Evolutionary conservation across 37 sponge, comb jelly and placozoan genomes (phyloP).

Genomic region (Haliclona indistincta): DNA sequence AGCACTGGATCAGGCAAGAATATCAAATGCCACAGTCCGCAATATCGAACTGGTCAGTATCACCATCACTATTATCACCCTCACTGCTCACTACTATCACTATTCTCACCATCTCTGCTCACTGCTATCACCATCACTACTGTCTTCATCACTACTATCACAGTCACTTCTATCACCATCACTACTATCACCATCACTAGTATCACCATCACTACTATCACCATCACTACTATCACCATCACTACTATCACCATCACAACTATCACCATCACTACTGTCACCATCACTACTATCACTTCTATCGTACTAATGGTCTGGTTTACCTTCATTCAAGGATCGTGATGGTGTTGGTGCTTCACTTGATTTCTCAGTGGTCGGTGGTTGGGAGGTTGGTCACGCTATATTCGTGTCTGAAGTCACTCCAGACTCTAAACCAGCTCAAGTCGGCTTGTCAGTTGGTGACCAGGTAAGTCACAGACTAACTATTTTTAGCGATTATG

Average conservation of each 20-base stretch:
- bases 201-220: too few relatives aligned
- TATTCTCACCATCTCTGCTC: too few relatives aligned
- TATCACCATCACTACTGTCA: too few relatives aligned
- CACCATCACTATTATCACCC: not conserved
- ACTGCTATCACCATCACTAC: too few relatives aligned
- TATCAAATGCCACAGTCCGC: constrained; percentile 23
- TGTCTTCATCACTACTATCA: too few relatives aligned
- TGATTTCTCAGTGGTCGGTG: constrained; percentile 67
- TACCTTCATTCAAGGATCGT: constrained; percentile 25
- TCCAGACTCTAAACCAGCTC: constrained; percentile 38
- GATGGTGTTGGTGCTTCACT: constrained; percentile 57
- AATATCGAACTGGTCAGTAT: constrained; percentile 53
- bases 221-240: too few relatives aligned
- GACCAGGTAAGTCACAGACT: constrained; percentile 56
- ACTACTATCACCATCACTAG: too few relatives aligned
- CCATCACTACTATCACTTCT: too few relatives aligned
- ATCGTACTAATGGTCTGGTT: too few relatives aligned
- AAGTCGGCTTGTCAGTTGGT: constrained; percentile 52
- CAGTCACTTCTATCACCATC: too few relatives aligned
- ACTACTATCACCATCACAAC: too few relatives aligned
- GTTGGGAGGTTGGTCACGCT: constrained; percentile 35
- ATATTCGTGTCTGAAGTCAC: constrained; percentile 50
- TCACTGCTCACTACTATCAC: too few relatives aligned
- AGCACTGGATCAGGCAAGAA: constrained; percentile 46
- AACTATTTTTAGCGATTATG: not conserved